phyloP scores from a whole-genome alignment of 2,888 invertebrate genomes.

The Dynastes maya region DNA sequence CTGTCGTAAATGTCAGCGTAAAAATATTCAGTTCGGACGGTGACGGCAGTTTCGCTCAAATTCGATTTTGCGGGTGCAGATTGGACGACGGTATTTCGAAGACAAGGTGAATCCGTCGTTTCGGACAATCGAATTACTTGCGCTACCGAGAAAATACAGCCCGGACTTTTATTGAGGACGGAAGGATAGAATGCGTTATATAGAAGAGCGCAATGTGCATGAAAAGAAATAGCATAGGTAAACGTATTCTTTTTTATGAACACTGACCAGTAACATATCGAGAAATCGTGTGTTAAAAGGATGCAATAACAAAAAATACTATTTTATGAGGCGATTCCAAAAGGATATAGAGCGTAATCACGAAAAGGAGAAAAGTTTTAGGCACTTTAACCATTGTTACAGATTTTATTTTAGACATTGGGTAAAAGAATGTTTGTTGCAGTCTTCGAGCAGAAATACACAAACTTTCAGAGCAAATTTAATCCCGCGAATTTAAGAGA shows the following conservation, averaged over 20 bases:
- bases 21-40: conserved; percentile 43
- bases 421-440: too few relatives aligned
- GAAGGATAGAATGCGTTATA: conserved; percentile 16
- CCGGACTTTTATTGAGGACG: conserved; percentile 38
- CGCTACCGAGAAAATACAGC: conserved; percentile 17
- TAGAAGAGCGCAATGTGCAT: conserved; percentile 6
- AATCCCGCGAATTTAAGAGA: too few relatives aligned
- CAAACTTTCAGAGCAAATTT: too few relatives aligned
- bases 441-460: too few relatives aligned
- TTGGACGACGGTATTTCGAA: conserved; percentile 42
- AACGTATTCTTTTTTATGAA: conserved; percentile 30
- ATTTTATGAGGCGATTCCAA: neutral
- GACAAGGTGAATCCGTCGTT: conserved; percentile 45
- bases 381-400: too few relatives aligned
- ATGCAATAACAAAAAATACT: neutral
- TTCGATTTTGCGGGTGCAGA: conserved; percentile 45
- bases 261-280: neutral
- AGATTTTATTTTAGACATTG: too few relatives aligned
- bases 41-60: conserved; percentile 44
- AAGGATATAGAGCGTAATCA: neutral
- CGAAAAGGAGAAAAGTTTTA: too few relatives aligned
- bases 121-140: conserved; percentile 39
- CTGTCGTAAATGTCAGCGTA: conserved; percentile 44
- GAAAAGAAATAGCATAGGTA: conserved; percentile 25
- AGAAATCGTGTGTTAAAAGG: conserved; percentile 17